Conservation (phyloP, 1,140 invertebrate genomes). For the Sinonovacula constricta region DNA sequence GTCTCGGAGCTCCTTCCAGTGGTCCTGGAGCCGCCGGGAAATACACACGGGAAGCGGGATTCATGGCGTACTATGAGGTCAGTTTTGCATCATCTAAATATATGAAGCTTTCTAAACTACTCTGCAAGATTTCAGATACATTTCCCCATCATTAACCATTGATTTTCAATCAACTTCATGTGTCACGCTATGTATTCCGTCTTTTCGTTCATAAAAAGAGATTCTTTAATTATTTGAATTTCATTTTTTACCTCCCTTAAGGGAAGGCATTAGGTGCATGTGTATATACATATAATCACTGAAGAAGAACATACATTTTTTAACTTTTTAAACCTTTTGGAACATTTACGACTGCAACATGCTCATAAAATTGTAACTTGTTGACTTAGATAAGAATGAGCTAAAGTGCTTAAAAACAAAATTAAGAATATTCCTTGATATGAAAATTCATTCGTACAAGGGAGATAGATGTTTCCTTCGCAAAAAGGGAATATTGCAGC, state of each 20-base stretch:
- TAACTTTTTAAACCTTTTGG: neutral
- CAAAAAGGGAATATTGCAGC: no score
- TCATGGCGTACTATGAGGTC: slow-evolving; percentile 94
- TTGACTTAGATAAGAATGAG: no score
- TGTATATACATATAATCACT: no score
- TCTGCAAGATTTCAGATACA: neutral
- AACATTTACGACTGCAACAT: no score
- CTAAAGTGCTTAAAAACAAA: neutral
- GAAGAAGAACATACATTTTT: no score
- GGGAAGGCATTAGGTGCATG: no score
- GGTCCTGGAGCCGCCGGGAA: slow-evolving; percentile 85
- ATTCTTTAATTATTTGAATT: no score
- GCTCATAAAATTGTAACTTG: no score
- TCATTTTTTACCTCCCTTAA: no score
- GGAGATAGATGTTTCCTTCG: no score
- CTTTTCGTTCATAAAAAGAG: no score
- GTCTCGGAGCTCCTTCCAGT: slow-evolving; percentile 89
- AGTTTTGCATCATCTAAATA: slow-evolving; percentile 79
- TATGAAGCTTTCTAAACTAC: neutral
- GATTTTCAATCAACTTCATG: neutral
- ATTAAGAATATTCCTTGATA: neutral
- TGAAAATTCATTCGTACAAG: no score
- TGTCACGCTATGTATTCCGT: neutral
- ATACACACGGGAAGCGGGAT: slow-evolving; percentile 92
- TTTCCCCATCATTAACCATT: neutral